Conservation (phyloP, 1,140 invertebrate genomes). For the Ctenoplectra terminalis region DNA sequence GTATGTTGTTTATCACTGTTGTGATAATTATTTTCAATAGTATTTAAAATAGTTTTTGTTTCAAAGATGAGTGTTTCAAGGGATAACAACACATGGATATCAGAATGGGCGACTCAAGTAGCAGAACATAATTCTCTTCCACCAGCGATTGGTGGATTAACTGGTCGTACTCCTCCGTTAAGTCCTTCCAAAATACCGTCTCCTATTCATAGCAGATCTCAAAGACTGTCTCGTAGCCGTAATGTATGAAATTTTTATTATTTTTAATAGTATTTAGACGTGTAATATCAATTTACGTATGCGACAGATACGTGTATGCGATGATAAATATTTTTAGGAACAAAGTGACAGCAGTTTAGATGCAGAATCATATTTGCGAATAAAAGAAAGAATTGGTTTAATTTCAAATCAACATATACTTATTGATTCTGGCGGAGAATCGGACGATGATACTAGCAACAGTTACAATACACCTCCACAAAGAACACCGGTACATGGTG, state of each 20-base stretch:
- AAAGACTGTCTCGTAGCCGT: slow-evolving; percentile 69
- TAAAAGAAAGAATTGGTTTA: slow-evolving; percentile 83
- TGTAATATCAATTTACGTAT: too few relatives aligned
- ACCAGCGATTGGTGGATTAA: slow-evolving; percentile 69
- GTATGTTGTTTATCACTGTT: slow-evolving; percentile 6
- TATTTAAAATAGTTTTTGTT: slow-evolving; percentile 19
- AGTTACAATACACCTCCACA: slow-evolving; percentile 76
- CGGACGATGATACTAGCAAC: slow-evolving; percentile 72
- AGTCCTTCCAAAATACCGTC: slow-evolving; percentile 86
- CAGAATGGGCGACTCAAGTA: slow-evolving; percentile 84
- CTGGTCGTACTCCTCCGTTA: slow-evolving; percentile 83
- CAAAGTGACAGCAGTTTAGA: slow-evolving; percentile 83
- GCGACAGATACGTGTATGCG: background rate
- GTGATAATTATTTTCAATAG: background rate
- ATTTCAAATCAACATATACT: slow-evolving; percentile 58
- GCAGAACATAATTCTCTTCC: slow-evolving; percentile 79
- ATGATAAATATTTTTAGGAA: slow-evolving; percentile 58
- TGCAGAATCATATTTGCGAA: slow-evolving; percentile 86
- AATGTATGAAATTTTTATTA: slow-evolving; percentile 54
- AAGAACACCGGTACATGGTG: slow-evolving; percentile 69
- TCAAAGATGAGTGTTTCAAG: slow-evolving; percentile 65
- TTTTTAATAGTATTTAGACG: background rate
- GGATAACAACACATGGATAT: slow-evolving; percentile 82
- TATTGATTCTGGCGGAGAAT: slow-evolving; percentile 74
- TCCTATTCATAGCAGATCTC: slow-evolving; percentile 83